Evolutionary conservation across 2,113 vertebrate species (phyloP), one percentile per base, ranked within the genome.

Genomic region (Archilochus colubris): DNA sequence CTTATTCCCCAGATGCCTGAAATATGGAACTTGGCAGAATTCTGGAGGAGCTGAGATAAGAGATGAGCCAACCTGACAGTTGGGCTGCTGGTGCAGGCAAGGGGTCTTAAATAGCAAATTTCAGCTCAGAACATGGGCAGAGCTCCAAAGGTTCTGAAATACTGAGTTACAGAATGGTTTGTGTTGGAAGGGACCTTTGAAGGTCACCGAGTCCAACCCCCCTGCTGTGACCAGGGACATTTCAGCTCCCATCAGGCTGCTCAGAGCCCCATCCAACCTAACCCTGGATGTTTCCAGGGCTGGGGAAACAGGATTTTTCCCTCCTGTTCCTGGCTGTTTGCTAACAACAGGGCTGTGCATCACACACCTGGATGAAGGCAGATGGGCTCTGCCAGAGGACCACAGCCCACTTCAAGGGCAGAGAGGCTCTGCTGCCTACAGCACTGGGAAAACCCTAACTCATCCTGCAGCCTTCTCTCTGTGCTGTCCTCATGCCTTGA

Each of bases 401-500:
- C 43, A 7, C 6, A 54, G 23, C 28, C 50, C 57, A 7, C 18
- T 1, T 9, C 3, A 38, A 46, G 20, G 21, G 10, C 27, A 31
- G 54, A 48, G 51, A 46, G 13, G 28, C 7, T 54, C 4, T 20
- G n/a, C 48, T 3, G 7, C 13, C 30, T 7, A 3, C 4, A 44
- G 5, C 36, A 23, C 31, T 57, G 38, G 4, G 27, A 11, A 75
- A 55, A 46, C 4, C 46, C 69, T 4, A 18, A n/a, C 10, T 27
- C 40, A 9, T 6, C 21, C 40, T 13, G 3, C 7, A 1, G 3
- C 33, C 44, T 28, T 11, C 77, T 28, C 14, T 30, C 5, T 16
- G 2, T 5, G 3, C 24, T 3, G 1, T 7, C 19, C 38, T 27
- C n/a, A 3, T 1, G 7, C 44, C 40, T 70, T n/a, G 20, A 15